Evolutionary conservation across 2,797 vertebrate species (phyloP).

Genomic region (Sebastes dallii): DNA sequence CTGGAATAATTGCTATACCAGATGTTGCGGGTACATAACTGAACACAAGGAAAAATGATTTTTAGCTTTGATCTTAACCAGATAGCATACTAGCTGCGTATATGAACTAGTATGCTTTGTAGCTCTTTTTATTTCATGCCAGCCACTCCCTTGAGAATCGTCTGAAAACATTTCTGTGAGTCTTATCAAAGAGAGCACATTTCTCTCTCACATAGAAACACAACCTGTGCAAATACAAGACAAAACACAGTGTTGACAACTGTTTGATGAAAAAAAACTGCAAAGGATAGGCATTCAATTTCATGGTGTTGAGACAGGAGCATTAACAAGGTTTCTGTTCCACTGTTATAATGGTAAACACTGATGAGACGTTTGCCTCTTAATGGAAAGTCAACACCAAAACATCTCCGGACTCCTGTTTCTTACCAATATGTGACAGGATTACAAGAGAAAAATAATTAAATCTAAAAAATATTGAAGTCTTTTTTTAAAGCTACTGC

Average conservation of each 20-base stretch:
- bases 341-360: neutral
- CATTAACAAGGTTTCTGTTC: slow-evolving; percentile 11
- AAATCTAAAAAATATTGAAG: neutral
- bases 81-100: neutral
- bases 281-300: neutral
- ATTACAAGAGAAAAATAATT: neutral
- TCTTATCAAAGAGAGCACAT: slow-evolving; percentile 34
- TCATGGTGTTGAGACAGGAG: neutral
- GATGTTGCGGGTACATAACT: slow-evolving; percentile 13
- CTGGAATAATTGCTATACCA: neutral
- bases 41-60: neutral
- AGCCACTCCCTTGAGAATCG: neutral
- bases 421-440: neutral
- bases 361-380: neutral
- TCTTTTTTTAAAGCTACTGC: neutral
- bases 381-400: slow-evolving; percentile 18
- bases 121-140: neutral
- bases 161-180: neutral
- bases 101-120: neutral
- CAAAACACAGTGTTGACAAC: neutral
- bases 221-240: neutral
- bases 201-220: slow-evolving; percentile 27
- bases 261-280: slow-evolving; percentile 6
- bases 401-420: neutral
- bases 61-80: neutral